Evolutionary conservation across 2,888 invertebrate species (phyloP), one percentile per base, ranked within the genome.

Genomic region (Lepidocyrtoides sp.): DNA sequence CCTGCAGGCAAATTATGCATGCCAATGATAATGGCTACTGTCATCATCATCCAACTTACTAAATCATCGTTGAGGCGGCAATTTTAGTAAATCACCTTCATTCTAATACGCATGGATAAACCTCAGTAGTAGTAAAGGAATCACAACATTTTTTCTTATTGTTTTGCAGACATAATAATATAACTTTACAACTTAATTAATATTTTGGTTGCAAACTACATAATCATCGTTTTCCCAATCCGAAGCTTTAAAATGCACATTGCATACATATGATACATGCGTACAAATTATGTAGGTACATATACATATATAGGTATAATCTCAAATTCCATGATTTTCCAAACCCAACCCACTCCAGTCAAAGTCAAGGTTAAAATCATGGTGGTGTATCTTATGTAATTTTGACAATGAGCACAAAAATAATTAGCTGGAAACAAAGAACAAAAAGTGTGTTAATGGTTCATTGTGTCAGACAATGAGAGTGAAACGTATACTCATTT

Each of bases 341-440:
- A n/a, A n/a, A 66, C 14, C 26, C 69, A 41, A 3, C 69, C 69
- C 69, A 69, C 69, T 69, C 5, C 41, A 41, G 41, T 41, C 66
- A 69, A 69, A 69, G 69, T 69, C 69, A 69, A 69, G 69, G 69
- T 69, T 41, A 69, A 41, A 69, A 17, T 69, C n/a, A n/a, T n/a
- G n/a, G 41, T 20, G 69, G 69, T 41, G 17, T 69, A 69, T 36
- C 2, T 69, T 69, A 69, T 8, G n/a, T 41, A 69, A 36, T 69
- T 10, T 29, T 26, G 2, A 7, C 7, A 57, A 57, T n/a, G 66
- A 32, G 0, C 2, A 32, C 29, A 66, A 32, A 66, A n/a, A n/a
- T n/a, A 14, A 14, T 66, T n/a, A n/a, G 1, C 10, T 10, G 7
- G 51, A 51, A 51, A 51, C 20, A 41, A 10, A 69, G 14, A 41